Conservation (phyloP, 1,140 invertebrate genomes). For the Adoxophyes honmai region DNA sequence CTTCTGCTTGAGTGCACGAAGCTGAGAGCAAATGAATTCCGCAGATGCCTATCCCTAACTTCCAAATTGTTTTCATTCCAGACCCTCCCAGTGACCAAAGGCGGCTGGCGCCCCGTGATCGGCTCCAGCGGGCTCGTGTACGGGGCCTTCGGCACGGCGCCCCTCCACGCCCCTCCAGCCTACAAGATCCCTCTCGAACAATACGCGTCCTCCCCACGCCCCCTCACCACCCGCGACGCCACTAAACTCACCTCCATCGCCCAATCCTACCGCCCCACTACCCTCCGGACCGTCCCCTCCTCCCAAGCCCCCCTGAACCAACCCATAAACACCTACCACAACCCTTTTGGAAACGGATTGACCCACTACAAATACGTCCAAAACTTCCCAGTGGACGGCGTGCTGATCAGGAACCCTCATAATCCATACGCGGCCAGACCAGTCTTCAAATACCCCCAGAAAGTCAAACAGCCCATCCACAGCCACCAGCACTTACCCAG, state of each 20-base stretch:
- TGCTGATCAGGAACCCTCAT: slow-evolving; percentile 52
- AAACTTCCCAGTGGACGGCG: slow-evolving; percentile 52
- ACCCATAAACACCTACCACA: slow-evolving; percentile 69
- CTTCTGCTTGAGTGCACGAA: too few relatives aligned
- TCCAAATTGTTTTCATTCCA: slow-evolving; percentile 36
- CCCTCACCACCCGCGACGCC: slow-evolving; percentile 57
- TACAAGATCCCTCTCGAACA: slow-evolving; percentile 56
- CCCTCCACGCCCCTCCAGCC: slow-evolving; percentile 47
- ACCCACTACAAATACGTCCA: slow-evolving; percentile 62
- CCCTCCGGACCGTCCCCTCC: slow-evolving; percentile 46
- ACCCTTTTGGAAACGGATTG: slow-evolving; percentile 59
- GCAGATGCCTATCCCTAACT: not conserved
- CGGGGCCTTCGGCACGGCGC: slow-evolving; percentile 44
- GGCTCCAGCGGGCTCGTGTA: slow-evolving; percentile 55
- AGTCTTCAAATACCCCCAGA: slow-evolving; percentile 47
- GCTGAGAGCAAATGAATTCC: not conserved
- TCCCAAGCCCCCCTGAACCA: slow-evolving; percentile 44
- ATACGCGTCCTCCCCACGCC: slow-evolving; percentile 61
- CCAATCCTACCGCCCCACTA: slow-evolving; percentile 68
- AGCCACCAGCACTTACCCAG: slow-evolving; percentile 60
- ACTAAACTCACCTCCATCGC: slow-evolving; percentile 69
- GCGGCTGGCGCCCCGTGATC: slow-evolving; percentile 72
- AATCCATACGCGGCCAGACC: slow-evolving; percentile 52
- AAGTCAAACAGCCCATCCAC: slow-evolving; percentile 47
- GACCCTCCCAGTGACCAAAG: slow-evolving; percentile 61